phyloP scores from a whole-genome alignment of 2,797 vertebrate species.

The Chloroceryle amazona region DNA sequence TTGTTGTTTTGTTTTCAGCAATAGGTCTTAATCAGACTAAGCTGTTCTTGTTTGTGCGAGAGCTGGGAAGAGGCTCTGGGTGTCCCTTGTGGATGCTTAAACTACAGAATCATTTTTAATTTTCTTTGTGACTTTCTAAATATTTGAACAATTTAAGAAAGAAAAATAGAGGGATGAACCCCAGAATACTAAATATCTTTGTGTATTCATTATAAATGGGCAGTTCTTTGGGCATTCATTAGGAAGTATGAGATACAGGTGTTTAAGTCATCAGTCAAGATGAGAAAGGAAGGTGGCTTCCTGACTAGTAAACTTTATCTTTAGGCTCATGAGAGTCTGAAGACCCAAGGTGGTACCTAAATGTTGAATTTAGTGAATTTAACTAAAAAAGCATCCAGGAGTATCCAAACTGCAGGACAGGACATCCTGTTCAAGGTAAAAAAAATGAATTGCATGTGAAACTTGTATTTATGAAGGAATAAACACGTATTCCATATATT shows the following conservation, averaged over 20 bases:
- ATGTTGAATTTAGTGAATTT: neutral
- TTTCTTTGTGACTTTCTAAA: slow-evolving; percentile 11
- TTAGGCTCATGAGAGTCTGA: neutral
- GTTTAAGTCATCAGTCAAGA: neutral
- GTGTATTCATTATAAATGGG: neutral
- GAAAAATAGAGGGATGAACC: neutral
- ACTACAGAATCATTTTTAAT: neutral
- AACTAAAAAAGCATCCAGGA: neutral
- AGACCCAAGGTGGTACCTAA: neutral
- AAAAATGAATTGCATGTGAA: fast-evolving
- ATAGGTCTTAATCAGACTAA: neutral
- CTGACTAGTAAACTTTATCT: neutral
- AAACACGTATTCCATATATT: neutral
- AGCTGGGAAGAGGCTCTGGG: neutral
- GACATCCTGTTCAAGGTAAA: neutral
- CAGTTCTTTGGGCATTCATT: neutral
- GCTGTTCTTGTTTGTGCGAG: neutral
- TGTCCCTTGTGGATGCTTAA: neutral
- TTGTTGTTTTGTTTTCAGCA: neutral
- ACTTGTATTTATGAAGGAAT: neutral
- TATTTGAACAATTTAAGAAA: neutral
- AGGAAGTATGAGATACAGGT: neutral
- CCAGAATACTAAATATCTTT: neutral
- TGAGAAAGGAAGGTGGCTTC: neutral
- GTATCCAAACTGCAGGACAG: neutral